Conservation (phyloP, 2,113 vertebrate species). For the Microtus richardsoni region DNA sequence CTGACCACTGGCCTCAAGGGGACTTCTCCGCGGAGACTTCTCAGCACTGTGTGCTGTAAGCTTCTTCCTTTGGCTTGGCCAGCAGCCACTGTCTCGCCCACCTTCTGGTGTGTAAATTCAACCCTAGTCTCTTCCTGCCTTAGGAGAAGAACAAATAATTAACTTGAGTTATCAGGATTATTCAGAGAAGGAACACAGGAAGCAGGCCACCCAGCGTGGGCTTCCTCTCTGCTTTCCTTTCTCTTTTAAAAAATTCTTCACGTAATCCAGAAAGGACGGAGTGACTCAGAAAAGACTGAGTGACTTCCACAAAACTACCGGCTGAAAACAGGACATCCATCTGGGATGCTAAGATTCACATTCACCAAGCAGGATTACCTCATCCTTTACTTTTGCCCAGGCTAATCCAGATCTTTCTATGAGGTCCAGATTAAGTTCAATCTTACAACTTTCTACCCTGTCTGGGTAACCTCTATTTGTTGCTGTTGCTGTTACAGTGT, state of each 20-base stretch:
- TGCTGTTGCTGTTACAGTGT: background rate
- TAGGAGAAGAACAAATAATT: constrained; percentile 22
- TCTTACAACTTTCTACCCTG: background rate
- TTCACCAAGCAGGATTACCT: background rate
- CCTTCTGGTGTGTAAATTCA: constrained; percentile 62
- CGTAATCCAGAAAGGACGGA: background rate
- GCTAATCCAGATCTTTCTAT: background rate
- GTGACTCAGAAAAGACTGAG: constrained; percentile 1
- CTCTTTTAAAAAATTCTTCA: background rate
- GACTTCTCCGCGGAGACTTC: constrained; percentile 6
- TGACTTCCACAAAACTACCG: background rate
- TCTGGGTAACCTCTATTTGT: background rate
- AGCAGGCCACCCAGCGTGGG: background rate
- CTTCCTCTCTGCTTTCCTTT: background rate
- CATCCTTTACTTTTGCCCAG: background rate
- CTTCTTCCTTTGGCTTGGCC: constrained; percentile 57
- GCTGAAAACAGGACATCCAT: background rate
- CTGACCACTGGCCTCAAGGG: background rate
- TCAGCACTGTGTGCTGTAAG: background rate
- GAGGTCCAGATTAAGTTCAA: background rate
- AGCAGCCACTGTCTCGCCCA: constrained; percentile 18
- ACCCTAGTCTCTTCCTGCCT: constrained; percentile 69
- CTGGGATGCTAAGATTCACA: background rate
- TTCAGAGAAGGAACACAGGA: constrained; percentile 25
- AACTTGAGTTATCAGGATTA: constrained; percentile 34